These are phyloP conservation scores for Cerastoderma edule DNA, from an alignment of 2,888 invertebrate species.

Conservation along the genomic window DNA sequence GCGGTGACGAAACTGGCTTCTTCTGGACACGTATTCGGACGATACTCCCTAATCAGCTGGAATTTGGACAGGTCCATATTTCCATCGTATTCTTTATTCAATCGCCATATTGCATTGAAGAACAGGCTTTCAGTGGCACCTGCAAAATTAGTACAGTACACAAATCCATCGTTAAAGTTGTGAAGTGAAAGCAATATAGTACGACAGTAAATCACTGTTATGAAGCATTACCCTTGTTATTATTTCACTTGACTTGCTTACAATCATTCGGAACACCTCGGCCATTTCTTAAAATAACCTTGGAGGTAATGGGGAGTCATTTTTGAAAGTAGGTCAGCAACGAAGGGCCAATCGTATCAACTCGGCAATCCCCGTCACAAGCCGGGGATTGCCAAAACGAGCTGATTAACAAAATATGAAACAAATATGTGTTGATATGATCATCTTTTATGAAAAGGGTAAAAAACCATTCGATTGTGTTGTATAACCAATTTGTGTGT, in stretches of 20 bases:
- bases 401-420: too few relatives aligned
- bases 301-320: neutral
- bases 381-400: too few relatives aligned
- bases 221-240: neutral
- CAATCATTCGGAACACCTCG: neutral
- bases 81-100: neutral
- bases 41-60: neutral
- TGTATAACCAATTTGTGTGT: too few relatives aligned
- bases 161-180: too few relatives aligned
- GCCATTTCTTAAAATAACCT: neutral
- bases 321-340: too few relatives aligned
- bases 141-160: neutral
- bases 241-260: neutral
- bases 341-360: too few relatives aligned
- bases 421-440: too few relatives aligned
- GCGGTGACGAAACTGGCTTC: neutral
- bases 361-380: too few relatives aligned
- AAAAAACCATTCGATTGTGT: too few relatives aligned
- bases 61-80: neutral
- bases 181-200: too few relatives aligned
- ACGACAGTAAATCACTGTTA: too few relatives aligned
- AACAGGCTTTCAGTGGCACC: neutral
- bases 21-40: neutral
- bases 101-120: neutral
- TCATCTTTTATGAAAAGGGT: too few relatives aligned